A percentile compares a stretch with the other conserved stretches of the same genome.
phyloP scores from a whole-genome alignment of 2,113 vertebrate genomes.

The Catharus minimus region DNA sequence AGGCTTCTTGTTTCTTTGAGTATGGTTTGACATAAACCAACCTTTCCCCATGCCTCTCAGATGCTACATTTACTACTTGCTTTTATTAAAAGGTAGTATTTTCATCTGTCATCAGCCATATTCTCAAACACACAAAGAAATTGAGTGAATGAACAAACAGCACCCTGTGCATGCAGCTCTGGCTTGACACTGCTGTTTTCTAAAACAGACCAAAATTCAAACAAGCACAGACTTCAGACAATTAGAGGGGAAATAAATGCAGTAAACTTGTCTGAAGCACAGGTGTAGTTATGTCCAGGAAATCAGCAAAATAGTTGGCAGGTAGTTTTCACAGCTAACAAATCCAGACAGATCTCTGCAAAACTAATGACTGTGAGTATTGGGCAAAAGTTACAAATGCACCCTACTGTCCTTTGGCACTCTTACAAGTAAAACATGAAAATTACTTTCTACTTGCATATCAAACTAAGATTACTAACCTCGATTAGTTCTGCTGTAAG shows the following conservation, averaged over 20 bases:
- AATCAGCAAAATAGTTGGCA: slow-evolving; percentile 44
- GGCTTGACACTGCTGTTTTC: not conserved
- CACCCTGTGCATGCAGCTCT: not conserved
- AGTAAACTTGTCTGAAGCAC: slow-evolving; percentile 14
- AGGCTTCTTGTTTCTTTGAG: not conserved
- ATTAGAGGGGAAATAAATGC: not conserved
- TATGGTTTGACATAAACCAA: not conserved
- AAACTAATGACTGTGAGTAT: slow-evolving; percentile 10
- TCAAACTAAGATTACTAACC: slow-evolving; percentile 25
- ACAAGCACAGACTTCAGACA: not conserved
- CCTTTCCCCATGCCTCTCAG: not conserved
- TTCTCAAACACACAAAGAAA: slow-evolving; percentile 11
- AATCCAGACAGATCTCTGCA: slow-evolving; percentile 44
- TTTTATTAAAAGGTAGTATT: slow-evolving; percentile 19
- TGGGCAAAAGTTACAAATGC: slow-evolving; percentile 40
- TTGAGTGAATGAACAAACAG: not conserved
- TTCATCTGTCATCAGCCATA: not conserved
- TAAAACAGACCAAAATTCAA: not conserved
- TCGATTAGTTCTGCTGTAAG: not conserved
- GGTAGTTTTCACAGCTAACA: slow-evolving; percentile 53
- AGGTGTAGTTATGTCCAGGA: slow-evolving; percentile 50
- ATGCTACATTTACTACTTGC: not conserved
- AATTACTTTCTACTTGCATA: slow-evolving; percentile 48
- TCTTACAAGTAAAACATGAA: slow-evolving; percentile 40
- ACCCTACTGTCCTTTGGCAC: slow-evolving; percentile 56